phyloP scores from a whole-genome alignment of 2,797 vertebrate genomes.

The Iguana delicatissima region DNA sequence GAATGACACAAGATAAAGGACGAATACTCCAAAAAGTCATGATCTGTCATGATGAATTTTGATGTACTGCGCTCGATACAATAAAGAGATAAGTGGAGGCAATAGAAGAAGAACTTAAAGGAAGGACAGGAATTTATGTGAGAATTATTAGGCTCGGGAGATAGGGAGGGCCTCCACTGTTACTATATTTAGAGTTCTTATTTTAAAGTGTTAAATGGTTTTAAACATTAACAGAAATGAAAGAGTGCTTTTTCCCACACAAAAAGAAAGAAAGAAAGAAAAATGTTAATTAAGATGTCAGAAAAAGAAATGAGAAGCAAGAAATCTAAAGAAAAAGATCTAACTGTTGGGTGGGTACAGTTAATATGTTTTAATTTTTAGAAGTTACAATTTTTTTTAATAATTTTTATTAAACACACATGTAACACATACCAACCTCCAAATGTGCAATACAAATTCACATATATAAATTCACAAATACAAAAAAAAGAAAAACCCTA shows the following conservation, averaged over 20 bases:
- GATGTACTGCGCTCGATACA: conserved; percentile 4
- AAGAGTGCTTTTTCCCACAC: background rate
- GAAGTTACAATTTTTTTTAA: background rate
- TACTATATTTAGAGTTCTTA: background rate
- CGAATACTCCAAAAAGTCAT: conserved; percentile 10
- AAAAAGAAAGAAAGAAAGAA: background rate
- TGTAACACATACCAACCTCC: no score
- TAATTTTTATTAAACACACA: no score
- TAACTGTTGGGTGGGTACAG: background rate
- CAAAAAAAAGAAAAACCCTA: no score
- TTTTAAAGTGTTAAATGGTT: background rate
- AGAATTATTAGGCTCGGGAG: background rate
- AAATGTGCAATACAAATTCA: no score
- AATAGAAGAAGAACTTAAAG: conserved; percentile 1
- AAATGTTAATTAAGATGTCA: background rate
- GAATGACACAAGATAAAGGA: background rate
- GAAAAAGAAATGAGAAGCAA: background rate
- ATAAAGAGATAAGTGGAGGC: background rate
- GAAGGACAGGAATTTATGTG: background rate
- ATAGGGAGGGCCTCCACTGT: no score
- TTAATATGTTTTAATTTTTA: background rate
- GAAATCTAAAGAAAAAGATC: background rate
- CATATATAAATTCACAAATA: no score
- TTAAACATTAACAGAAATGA: background rate
- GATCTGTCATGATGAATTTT: conserved; percentile 14